Base-by-base conservation (phyloP, 2,113 vertebrate species). In the Carassius gibelio region DNA sequence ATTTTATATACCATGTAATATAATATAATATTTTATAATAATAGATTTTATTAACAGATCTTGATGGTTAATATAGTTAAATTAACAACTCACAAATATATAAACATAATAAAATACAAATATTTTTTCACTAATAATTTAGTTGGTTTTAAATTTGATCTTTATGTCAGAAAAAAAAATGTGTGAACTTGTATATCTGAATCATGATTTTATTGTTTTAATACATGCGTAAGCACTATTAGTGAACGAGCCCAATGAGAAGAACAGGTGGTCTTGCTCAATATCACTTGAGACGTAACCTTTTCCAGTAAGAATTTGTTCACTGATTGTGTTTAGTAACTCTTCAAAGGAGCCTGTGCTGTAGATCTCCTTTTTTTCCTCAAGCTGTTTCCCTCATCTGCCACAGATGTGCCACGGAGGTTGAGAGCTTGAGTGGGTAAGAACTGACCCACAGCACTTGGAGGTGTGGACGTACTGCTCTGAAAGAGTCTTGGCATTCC, bases 401-500 rank as follows among this genome's bases (percentile, higher is more conserved):
- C 61, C 30, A 52, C 79, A 82, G 66, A 82, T 82, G 57, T 68
- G 78, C 68, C 42, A 45, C 11, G 61, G 68, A 80, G 81, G 50
- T 61, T 78, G n/a, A 74, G 50, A 61, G 75, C 68, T 48, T 45
- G 74, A 62, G 79, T 52, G 83, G 38, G 42, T 66, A 38, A 76
- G 75, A 79, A 55, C 45, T 61, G 75, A 84, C 34, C 81, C 76
- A 36, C 75, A 72, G 81, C 21, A 71, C 75, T 59, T 5, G 50
- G 77, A 86, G 75, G 85, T 84, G 82, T 38, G 69, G 85, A 84
- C 76, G 21, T 26, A 57, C 38, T 48, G 26, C 26, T 84, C 30
- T 81, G 82, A 77, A 61, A 83, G 85, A 92, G 91, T 91, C 90
- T 91, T 87, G 6, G 89, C 91, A 95, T 95, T 95, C 93, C 93